These are phyloP conservation scores for Cherax quadricarinatus DNA, from an alignment of 1,140 invertebrate species.

Conservation along the genomic window DNA sequence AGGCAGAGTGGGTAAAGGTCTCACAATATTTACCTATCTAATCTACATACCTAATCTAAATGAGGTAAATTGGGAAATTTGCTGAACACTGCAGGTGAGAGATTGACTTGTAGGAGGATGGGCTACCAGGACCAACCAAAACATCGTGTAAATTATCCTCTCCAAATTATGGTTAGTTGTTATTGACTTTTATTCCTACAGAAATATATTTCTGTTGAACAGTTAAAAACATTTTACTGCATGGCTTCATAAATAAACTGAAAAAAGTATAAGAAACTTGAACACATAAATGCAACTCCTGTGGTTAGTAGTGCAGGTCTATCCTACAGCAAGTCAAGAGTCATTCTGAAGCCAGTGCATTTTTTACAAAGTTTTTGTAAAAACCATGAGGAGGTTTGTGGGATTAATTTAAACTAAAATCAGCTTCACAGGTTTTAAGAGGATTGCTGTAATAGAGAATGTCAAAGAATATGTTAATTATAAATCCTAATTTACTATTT, in stretches of 20 bases:
- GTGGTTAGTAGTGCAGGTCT: constrained; percentile 4
- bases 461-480: not conserved
- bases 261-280: not conserved
- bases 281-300: not conserved
- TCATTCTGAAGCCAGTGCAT: not conserved
- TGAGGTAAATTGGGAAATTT: no score
- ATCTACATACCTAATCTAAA: no score
- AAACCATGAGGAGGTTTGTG: not conserved
- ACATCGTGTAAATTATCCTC: no score
- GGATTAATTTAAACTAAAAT: not conserved
- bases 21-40: no score
- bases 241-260: not conserved
- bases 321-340: constrained; percentile 6
- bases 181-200: no score
- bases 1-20: no score
- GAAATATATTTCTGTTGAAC: not conserved
- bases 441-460: not conserved
- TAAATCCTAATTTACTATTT: constrained; percentile 19
- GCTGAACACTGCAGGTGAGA: no score
- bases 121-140: no score
- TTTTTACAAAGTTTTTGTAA: not conserved
- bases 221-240: not conserved
- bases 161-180: no score
- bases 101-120: no score
- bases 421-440: not conserved